Percentiles rank a stretch among this genome's conserved stretches.
These are phyloP conservation scores for Lepidurus apus DNA, from an alignment of 1,140 invertebrate species.

Conservation along the genomic window DNA sequence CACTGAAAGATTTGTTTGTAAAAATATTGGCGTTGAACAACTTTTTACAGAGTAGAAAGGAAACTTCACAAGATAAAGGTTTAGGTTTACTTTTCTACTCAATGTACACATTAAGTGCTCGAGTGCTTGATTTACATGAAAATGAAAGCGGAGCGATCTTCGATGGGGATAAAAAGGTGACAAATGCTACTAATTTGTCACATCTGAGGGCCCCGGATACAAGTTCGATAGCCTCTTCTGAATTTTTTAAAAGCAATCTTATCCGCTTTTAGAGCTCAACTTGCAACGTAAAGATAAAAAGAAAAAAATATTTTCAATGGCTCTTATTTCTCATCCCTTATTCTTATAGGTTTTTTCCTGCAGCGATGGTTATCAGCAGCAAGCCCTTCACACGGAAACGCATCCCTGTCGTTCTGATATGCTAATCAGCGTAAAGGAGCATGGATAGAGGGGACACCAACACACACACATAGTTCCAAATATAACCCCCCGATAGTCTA, in stretches of 20 bases:
- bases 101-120: not conserved
- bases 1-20: too few relatives aligned
- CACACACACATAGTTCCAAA: not conserved
- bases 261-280: not conserved
- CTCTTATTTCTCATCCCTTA: not conserved
- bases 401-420: conserved; percentile 18
- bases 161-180: conserved; percentile 18
- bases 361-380: conserved; percentile 3
- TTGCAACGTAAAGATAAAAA: not conserved
- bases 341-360: not conserved
- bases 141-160: not conserved
- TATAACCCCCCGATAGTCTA: conserved; percentile 11
- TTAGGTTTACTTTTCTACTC: not conserved
- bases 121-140: not conserved
- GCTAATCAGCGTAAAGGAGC: conserved; percentile 18
- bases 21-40: too few relatives aligned
- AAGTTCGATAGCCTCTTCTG: not conserved
- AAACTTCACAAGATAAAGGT: too few relatives aligned
- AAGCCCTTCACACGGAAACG: conserved; percentile 17
- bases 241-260: conserved; percentile 20
- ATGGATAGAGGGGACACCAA: not conserved
- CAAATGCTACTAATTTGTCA: conserved; percentile 2
- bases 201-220: conserved; percentile 7
- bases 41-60: too few relatives aligned
- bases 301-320: not conserved